A percentile compares a stretch with the other conserved stretches of the same genome.
Conservation (phyloP, 2,888 invertebrate species). For the Atethmia centrago region DNA sequence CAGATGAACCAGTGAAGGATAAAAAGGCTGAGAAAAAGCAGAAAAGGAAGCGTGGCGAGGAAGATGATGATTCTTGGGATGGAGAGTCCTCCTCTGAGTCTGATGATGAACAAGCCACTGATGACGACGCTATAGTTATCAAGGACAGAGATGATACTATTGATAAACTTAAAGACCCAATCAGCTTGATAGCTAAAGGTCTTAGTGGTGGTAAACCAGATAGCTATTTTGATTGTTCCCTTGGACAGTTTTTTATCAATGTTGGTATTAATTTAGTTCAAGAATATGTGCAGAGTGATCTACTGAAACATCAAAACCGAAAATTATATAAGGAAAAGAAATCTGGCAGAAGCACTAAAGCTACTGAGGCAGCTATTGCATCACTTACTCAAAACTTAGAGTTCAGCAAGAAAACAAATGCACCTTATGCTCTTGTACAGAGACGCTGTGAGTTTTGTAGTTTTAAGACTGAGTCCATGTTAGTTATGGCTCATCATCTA, state of each 20-base stretch:
- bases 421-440: slow-evolving; percentile 94
- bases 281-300: slow-evolving; percentile 97
- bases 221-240: slow-evolving; percentile 96
- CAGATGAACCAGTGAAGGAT: slow-evolving; percentile 73
- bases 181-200: slow-evolving; percentile 82
- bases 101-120: slow-evolving; percentile 86
- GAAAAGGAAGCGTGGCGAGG: slow-evolving; percentile 81
- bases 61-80: slow-evolving; percentile 92
- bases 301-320: slow-evolving; percentile 96
- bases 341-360: slow-evolving; percentile 92
- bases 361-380: slow-evolving; percentile 95
- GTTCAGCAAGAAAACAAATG: slow-evolving; percentile 96
- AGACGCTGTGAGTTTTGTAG: slow-evolving; percentile 97
- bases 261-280: slow-evolving; percentile 98
- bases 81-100: slow-evolving; percentile 90
- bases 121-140: slow-evolving; percentile 88
- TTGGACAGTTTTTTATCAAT: slow-evolving; percentile 98
- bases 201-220: slow-evolving; percentile 89
- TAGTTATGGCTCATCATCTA: slow-evolving; percentile 97
- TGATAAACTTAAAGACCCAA: slow-evolving; percentile 88
- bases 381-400: slow-evolving; percentile 96
- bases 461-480: slow-evolving; percentile 96
- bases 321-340: slow-evolving; percentile 94
- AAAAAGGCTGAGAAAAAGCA: slow-evolving; percentile 82
- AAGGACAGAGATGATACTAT: slow-evolving; percentile 90